Percentiles rank a stretch among this genome's conserved stretches.
Conservation (phyloP, 1,140 invertebrate genomes). For the Drosophila parvula region DNA sequence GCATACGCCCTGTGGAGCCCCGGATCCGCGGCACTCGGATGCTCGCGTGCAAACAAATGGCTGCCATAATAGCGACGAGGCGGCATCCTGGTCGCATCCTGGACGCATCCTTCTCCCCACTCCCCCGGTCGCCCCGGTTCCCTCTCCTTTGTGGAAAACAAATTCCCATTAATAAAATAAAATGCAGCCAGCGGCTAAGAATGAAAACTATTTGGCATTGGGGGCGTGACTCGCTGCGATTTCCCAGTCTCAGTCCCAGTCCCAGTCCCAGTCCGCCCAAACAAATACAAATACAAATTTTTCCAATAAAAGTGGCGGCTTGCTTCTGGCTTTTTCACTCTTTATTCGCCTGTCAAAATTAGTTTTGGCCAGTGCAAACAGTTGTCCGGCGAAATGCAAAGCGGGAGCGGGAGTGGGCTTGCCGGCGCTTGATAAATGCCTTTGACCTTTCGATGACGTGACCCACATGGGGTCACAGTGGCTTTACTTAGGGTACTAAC, state of each 20-base stretch:
- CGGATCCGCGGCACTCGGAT: conserved; percentile 15
- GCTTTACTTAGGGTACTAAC: conserved; percentile 1
- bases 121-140: too few relatives aligned
- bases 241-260: not conserved
- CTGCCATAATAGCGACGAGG: conserved; percentile 63
- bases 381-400: conserved; percentile 45
- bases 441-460: conserved; percentile 48
- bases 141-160: conserved; percentile 30
- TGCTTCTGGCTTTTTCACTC: not conserved
- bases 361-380: conserved; percentile 53
- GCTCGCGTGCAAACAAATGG: conserved; percentile 67
- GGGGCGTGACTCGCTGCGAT: conserved; percentile 34
- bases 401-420: not conserved
- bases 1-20: conserved; percentile 56
- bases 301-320: conserved; percentile 38
- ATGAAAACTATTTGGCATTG: conserved; percentile 61
- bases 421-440: conserved; percentile 28
- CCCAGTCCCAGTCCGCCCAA: not conserved
- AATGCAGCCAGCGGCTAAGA: conserved; percentile 39
- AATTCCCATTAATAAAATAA: conserved; percentile 74
- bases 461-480: conserved; percentile 26
- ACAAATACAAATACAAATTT: conserved; percentile 30
- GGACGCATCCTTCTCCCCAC: conserved; percentile 19
- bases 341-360: conserved; percentile 49
- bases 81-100: conserved; percentile 58